Conservation (phyloP, 1,140 invertebrate species). For the Drosophila nigrodunni region DNA sequence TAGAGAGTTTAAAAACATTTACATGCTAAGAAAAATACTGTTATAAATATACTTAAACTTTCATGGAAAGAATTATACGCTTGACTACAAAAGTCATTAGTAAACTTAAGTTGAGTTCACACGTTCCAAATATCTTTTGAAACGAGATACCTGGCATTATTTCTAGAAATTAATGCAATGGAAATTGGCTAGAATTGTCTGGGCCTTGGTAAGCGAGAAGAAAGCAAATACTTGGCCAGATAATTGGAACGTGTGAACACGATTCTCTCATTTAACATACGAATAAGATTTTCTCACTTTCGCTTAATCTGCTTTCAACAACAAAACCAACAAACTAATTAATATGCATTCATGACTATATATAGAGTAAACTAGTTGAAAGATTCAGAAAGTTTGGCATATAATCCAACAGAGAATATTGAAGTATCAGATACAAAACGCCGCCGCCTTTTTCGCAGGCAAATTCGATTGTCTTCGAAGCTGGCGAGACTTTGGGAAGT, state of each 20-base stretch:
- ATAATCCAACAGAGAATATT: constrained; percentile 18
- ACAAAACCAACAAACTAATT: neutral
- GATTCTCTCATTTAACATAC: neutral
- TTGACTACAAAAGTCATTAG: neutral
- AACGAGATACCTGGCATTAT: neutral
- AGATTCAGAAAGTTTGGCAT: constrained; percentile 4
- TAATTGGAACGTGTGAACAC: constrained; percentile 46
- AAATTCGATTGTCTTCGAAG: constrained; percentile 31
- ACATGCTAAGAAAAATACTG: too few relatives aligned
- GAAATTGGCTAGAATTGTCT: constrained; percentile 43
- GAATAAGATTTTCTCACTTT: constrained; percentile 3
- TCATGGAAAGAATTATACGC: neutral
- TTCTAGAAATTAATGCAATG: constrained; percentile 19
- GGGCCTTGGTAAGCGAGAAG: constrained; percentile 12
- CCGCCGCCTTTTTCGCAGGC: constrained; percentile 39
- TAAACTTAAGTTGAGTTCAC: constrained; percentile 4
- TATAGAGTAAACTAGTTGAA: neutral
- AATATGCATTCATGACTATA: neutral
- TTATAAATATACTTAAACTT: neutral
- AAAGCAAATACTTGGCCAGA: constrained; percentile 28
- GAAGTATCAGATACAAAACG: constrained; percentile 25
- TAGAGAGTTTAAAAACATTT: too few relatives aligned
- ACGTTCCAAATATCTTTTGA: constrained; percentile 33
- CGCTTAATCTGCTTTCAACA: neutral
- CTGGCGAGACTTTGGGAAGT: neutral